phyloP scores from a whole-genome alignment of 2,113 vertebrate genomes.

The Chelonoidis abingdonii region DNA sequence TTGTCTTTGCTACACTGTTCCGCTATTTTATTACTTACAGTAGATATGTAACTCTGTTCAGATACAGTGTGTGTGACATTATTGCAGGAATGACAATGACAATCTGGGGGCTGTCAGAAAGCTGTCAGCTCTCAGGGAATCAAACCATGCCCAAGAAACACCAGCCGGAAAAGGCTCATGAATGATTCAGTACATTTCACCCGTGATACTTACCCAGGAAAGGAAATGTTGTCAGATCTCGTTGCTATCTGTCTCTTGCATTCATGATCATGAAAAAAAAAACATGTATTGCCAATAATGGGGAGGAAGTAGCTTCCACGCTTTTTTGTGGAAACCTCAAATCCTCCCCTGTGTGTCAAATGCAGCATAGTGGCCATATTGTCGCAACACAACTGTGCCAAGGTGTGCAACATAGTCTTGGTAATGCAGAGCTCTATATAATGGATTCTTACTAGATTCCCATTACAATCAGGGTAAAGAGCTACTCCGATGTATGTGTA shows the following conservation, averaged over 20 bases:
- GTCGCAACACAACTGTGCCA: neutral
- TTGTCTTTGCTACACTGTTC: conserved; percentile 31
- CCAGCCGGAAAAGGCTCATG: conserved; percentile 57
- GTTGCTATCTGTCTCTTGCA: conserved; percentile 33
- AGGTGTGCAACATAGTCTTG: neutral
- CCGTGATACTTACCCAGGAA: conserved; percentile 35
- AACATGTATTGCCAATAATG: neutral
- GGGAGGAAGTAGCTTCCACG: neutral
- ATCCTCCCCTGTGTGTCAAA: neutral
- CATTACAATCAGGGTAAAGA: neutral
- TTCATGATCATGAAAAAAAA: conserved; percentile 29
- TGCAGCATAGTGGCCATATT: neutral
- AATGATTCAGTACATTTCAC: conserved; percentile 71
- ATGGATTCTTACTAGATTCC: neutral
- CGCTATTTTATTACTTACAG: conserved; percentile 68
- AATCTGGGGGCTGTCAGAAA: conserved; percentile 63
- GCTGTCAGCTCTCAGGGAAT: conserved; percentile 64
- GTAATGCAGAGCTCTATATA: neutral
- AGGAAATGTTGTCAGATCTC: conserved; percentile 31
- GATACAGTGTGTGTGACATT: conserved; percentile 23
- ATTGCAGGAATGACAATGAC: conserved; percentile 65
- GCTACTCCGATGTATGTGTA: rapidly evolving
- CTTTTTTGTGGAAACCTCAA: neutral
- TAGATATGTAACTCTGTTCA: conserved; percentile 49
- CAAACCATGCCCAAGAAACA: conserved; percentile 64